Evolutionary conservation across 2,113 vertebrate genomes (phyloP).

Genomic region (Gulo gulo): DNA sequence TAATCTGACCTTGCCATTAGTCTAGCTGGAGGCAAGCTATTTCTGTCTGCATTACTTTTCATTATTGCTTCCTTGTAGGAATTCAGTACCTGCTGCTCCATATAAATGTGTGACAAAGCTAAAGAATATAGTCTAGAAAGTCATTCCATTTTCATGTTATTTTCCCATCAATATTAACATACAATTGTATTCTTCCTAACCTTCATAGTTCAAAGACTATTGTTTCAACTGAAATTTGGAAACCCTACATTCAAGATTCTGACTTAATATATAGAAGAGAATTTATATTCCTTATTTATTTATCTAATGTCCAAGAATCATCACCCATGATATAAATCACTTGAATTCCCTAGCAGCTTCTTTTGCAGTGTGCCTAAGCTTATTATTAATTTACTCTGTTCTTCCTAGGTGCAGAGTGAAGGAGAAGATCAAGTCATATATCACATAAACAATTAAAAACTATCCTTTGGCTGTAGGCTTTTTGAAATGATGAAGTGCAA

Average conservation of each 20-base stretch:
- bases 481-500: conserved; percentile 72
- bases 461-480: conserved; percentile 63
- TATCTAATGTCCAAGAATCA: conserved; percentile 59
- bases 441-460: conserved; percentile 84
- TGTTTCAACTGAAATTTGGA: conserved; percentile 73
- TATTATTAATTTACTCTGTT: conserved; percentile 81
- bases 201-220: conserved; percentile 68
- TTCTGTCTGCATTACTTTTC: conserved; percentile 75
- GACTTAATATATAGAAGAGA: conserved; percentile 68
- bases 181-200: conserved; percentile 20
- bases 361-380: conserved; percentile 57
- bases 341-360: conserved; percentile 67
- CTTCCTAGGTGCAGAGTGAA: conserved; percentile 64
- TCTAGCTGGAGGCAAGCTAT: conserved; percentile 77
- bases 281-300: conserved; percentile 75
- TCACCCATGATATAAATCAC: conserved; percentile 77
- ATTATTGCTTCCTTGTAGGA: conserved; percentile 68
- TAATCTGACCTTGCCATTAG: conserved; percentile 77
- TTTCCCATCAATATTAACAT: conserved; percentile 56
- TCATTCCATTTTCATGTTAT: conserved; percentile 63
- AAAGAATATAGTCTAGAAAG: conserved; percentile 57
- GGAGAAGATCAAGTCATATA: conserved; percentile 73
- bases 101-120: conserved; percentile 68
- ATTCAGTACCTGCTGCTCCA: conserved; percentile 62
- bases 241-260: conserved; percentile 52